Evolutionary conservation across 2,797 vertebrate genomes (phyloP), one percentile per base, ranked within the genome.

Genomic region (Platalea minor): DNA sequence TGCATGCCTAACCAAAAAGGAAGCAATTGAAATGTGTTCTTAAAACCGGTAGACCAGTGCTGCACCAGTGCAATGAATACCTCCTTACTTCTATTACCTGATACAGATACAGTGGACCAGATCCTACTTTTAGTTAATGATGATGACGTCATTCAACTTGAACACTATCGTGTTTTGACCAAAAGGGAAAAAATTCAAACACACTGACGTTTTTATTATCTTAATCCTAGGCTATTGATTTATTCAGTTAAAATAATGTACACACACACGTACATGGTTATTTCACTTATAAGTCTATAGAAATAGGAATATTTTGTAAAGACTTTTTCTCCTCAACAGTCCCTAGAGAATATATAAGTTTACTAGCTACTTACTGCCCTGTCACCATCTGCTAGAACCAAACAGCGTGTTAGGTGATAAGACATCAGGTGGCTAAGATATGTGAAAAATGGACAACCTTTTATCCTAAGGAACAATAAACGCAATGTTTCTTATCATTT

Each of bases 191-290:
- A 31, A 73, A 74, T 7, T 29, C 7, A 37, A 88, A 54, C 10
- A 56, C 9, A 31, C 4, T 28, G n/a, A 60, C 10, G 61, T 29
- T 61, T 53, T 23, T 78, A 57, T 81, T 51, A 65, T 25, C 41
- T 88, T 85, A 69, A 85, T 65, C 26, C 33, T 35, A 70, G 13
- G 10, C 16, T 82, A 56, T 19, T 43, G 35, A 77, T 64, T 81
- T 69, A 59, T 41, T 64, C 24, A 60, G 5, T 64, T 68, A 23
- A 48, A 69, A 37, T n/a, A 75, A 43, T 4, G 25, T 26, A 65
- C 6, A 67, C 4, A n/a, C 1, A 53, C 23, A 13, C 11, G 6
- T 48, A 45, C 21, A 41, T 0, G 2, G 13, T 16, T 76, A 54
- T 50, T 59, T 89, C 48, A 73, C 29, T 51, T 51, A 0, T 1